Percentiles rank a stretch among this genome's conserved stretches.
phyloP scores from a whole-genome alignment of 2,888 invertebrate genomes.

The Macrosiphum euphorbiae region DNA sequence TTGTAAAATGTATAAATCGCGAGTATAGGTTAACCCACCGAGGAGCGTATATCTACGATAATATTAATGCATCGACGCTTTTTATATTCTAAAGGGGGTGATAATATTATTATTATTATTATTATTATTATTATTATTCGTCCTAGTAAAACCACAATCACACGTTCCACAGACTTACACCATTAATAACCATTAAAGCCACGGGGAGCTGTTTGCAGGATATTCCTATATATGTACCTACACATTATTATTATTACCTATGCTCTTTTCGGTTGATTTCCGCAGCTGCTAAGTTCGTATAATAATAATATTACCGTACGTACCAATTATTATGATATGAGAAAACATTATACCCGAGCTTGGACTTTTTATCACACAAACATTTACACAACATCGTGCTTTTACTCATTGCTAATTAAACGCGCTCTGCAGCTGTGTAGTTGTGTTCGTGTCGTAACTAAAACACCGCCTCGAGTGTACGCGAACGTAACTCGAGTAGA shows the following conservation, averaged over 20 bases:
- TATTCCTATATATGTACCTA: not conserved
- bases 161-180: not conserved
- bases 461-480: not conserved
- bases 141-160: not conserved
- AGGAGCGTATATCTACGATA: not conserved
- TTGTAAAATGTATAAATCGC: not conserved
- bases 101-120: not conserved
- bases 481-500: not conserved
- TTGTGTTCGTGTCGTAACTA: not conserved
- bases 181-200: not conserved
- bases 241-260: not conserved
- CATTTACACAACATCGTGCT: not conserved
- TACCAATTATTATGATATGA: not conserved
- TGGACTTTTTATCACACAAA: not conserved
- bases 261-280: not conserved
- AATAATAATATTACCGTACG: not conserved
- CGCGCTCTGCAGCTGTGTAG: not conserved
- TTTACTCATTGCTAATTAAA: slow-evolving; percentile 7
- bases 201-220: not conserved
- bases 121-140: not conserved
- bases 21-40: not conserved
- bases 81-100: not conserved
- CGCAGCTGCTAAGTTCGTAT: not conserved
- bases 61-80: not conserved
- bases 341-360: not conserved